These are phyloP conservation scores for Alligator sinensis DNA, from an alignment of 2,113 vertebrate genomes.

Conservation along the genomic window DNA sequence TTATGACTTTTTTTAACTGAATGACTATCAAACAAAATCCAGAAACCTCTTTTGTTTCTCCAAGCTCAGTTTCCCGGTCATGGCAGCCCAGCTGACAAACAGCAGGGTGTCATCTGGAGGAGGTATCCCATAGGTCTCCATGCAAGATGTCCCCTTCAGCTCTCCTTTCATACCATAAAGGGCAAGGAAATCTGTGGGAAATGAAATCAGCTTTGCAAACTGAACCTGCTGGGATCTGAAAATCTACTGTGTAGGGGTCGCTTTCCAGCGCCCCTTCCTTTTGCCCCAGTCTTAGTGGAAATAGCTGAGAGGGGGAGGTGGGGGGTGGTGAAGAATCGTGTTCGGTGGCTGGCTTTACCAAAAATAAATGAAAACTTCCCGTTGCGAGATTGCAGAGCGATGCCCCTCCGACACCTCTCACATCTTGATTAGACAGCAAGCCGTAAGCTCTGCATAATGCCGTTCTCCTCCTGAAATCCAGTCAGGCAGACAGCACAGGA, in stretches of 20 bases:
- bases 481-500: background rate
- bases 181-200: slow-evolving; percentile 6
- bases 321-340: too few species aligned
- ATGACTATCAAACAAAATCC: too few species aligned
- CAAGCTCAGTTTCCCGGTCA: background rate
- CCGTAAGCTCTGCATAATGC: background rate
- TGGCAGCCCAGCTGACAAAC: background rate
- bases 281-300: background rate
- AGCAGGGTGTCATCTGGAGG: background rate
- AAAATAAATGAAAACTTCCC: background rate
- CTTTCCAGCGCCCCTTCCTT: background rate
- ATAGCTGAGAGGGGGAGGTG: background rate
- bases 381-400: background rate
- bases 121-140: background rate
- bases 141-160: background rate
- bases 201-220: background rate
- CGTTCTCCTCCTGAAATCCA: background rate
- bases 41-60: background rate
- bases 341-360: background rate
- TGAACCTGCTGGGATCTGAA: background rate
- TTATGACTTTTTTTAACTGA: background rate
- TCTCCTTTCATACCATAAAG: background rate
- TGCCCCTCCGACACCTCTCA: background rate
- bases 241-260: background rate
- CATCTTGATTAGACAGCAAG: background rate